phyloP scores from a whole-genome alignment of 1,140 invertebrate genomes.

The Anadara kagoshimensis region DNA sequence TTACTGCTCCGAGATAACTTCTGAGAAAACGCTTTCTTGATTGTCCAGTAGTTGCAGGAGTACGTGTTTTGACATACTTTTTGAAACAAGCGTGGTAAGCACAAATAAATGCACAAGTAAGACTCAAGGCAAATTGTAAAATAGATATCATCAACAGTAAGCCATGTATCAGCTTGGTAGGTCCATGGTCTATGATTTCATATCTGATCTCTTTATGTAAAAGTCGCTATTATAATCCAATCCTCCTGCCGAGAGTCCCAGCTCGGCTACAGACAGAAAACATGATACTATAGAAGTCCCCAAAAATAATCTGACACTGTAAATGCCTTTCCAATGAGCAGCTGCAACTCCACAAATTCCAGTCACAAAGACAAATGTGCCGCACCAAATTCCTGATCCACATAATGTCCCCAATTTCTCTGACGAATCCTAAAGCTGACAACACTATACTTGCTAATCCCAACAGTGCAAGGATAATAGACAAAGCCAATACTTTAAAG shows the following conservation, averaged over 20 bases:
- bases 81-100: constrained; percentile 24
- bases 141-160: constrained; percentile 20
- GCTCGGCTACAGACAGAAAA: constrained; percentile 16
- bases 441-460: constrained; percentile 30
- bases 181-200: constrained; percentile 8
- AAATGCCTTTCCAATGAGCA: constrained; percentile 32
- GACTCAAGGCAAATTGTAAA: constrained; percentile 21
- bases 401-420: constrained; percentile 36
- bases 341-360: constrained; percentile 32
- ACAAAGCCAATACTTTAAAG: constrained; percentile 26
- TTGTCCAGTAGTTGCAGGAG: not conserved
- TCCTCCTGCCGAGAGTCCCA: constrained; percentile 32
- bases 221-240: constrained; percentile 29
- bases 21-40: constrained; percentile 5
- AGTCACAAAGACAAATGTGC: constrained; percentile 13
- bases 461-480: constrained; percentile 24
- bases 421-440: constrained; percentile 27
- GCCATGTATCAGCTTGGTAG: constrained; percentile 33
- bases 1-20: constrained; percentile 14
- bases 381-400: constrained; percentile 36
- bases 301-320: constrained; percentile 25
- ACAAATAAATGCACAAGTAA: constrained; percentile 26
- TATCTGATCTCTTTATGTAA: constrained; percentile 4
- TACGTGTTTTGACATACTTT: constrained; percentile 9
- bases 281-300: constrained; percentile 18